Conservation (phyloP, 2,113 vertebrate genomes). For the Erythrocebus patas region DNA sequence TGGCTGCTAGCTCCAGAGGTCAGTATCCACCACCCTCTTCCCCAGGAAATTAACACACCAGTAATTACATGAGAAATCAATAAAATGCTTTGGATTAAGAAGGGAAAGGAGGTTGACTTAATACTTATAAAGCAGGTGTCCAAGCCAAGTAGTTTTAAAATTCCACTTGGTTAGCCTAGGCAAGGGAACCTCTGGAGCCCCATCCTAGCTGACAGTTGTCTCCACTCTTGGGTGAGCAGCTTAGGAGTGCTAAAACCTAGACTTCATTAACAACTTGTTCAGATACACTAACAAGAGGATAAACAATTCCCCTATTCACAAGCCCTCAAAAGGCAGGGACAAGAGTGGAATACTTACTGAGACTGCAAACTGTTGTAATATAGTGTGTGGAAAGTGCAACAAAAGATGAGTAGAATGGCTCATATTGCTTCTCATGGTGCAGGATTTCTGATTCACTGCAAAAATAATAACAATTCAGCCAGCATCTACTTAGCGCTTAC, state of each 20-base stretch:
- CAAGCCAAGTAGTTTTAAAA: not conserved
- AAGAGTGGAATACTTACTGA: constrained; percentile 88
- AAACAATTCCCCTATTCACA: not conserved
- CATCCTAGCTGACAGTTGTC: not conserved
- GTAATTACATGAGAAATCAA: not conserved
- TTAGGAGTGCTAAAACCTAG: rapidly evolving
- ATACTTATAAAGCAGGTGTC: not conserved
- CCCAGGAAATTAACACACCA: not conserved
- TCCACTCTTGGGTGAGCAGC: not conserved
- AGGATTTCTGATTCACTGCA: constrained; percentile 96
- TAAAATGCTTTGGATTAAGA: not conserved
- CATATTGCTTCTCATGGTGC: constrained; percentile 98
- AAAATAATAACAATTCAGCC: constrained; percentile 38
- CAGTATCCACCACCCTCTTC: not conserved
- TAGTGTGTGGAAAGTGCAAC: constrained; percentile 99
- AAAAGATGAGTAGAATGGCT: constrained; percentile 99
- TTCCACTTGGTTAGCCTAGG: not conserved
- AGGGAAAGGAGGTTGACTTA: not conserved
- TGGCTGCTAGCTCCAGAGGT: not conserved
- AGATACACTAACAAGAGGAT: not conserved
- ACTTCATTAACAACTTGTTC: not conserved
- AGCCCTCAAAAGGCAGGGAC: not conserved
- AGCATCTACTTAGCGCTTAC: not conserved
- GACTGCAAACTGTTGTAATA: constrained; percentile 97
- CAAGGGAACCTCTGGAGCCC: not conserved